These are phyloP conservation scores for Collichthys lucidus DNA, from an alignment of 2,113 vertebrate genomes.

Conservation along the genomic window DNA sequence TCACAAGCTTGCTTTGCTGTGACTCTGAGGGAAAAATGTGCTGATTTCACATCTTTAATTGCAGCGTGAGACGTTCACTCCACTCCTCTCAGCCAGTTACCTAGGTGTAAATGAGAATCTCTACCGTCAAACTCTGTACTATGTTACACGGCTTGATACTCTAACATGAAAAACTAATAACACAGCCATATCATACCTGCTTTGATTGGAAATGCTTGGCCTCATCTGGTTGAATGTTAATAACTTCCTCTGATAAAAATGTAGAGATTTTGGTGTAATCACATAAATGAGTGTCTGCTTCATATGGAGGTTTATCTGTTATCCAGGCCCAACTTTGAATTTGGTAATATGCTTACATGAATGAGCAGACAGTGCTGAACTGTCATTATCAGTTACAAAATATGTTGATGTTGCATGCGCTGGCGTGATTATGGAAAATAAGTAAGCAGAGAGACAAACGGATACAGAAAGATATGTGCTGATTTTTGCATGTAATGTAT, in stretches of 20 bases:
- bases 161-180: neutral
- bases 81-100: slow-evolving; percentile 4
- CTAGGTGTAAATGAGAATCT: slow-evolving; percentile 22
- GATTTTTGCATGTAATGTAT: neutral
- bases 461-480: slow-evolving; percentile 5
- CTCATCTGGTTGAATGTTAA: neutral
- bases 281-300: too few species aligned
- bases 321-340: neutral
- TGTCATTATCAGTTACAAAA: neutral
- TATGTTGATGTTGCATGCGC: neutral
- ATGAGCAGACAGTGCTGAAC: neutral
- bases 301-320: too few species aligned
- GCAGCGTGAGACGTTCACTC: slow-evolving; percentile 14
- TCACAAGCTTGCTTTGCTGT: slow-evolving; percentile 40
- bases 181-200: neutral
- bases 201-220: neutral
- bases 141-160: neutral
- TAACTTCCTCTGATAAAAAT: neutral
- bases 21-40: slow-evolving; percentile 40
- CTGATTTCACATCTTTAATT: slow-evolving; percentile 55
- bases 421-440: neutral
- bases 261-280: neutral
- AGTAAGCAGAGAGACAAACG: neutral
- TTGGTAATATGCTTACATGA: neutral
- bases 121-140: neutral